Percentiles rank a stretch among this genome's conserved stretches.
phyloP scores from a whole-genome alignment of 92 coral and sea anemone species.

The Hydrozoanthus gracilis region DNA sequence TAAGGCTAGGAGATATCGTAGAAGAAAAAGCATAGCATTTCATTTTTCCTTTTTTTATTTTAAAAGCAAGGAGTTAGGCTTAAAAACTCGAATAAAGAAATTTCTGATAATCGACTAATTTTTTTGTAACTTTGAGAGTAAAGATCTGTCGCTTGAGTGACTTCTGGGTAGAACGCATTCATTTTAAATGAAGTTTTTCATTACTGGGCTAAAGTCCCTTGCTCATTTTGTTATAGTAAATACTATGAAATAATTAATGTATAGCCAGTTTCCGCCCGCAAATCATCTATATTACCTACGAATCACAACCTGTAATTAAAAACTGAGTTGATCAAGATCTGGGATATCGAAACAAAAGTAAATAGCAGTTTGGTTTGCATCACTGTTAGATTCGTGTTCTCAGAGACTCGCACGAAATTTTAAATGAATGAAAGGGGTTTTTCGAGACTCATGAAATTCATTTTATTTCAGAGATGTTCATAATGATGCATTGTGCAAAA shows the following conservation, averaged over 20 bases:
- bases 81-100: background rate
- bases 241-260: constrained; percentile 37
- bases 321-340: constrained; percentile 10
- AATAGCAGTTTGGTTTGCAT: background rate
- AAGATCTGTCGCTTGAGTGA: background rate
- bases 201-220: background rate
- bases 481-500: background rate
- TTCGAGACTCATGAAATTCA: background rate
- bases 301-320: constrained; percentile 35
- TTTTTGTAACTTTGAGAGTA: background rate
- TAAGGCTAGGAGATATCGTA: too few relatives aligned
- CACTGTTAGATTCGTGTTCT: background rate
- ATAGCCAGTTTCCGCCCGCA: constrained; percentile 25
- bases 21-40: too few relatives aligned
- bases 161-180: background rate
- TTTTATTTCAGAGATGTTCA: background rate
- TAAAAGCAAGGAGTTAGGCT: too few relatives aligned
- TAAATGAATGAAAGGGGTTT: background rate
- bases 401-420: background rate
- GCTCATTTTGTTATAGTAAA: constrained; percentile 16
- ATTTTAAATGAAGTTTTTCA: background rate
- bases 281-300: background rate
- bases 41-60: too few relatives aligned
- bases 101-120: background rate
- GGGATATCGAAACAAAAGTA: background rate